phyloP scores from a whole-genome alignment of 2,888 invertebrate species.

The Drosophila nr. fundita region DNA sequence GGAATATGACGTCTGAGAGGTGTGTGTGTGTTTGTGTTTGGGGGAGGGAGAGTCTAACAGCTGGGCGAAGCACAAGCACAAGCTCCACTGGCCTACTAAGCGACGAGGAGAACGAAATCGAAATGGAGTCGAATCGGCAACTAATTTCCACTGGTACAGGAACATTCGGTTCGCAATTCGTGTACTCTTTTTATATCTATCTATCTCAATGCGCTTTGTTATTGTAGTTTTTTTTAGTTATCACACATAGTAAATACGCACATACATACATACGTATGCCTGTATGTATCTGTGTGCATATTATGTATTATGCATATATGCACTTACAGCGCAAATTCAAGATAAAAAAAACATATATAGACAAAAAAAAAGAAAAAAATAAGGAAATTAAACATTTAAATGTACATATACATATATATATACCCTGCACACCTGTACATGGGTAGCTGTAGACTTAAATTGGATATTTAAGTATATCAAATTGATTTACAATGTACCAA shows the following conservation, averaged over 20 bases:
- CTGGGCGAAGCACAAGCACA: constrained; percentile 48
- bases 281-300: background rate
- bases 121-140: constrained; percentile 46
- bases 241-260: constrained; percentile 1
- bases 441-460: constrained; percentile 1
- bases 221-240: constrained; percentile 1
- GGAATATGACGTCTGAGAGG: constrained; percentile 11
- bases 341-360: background rate
- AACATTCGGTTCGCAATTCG: constrained; percentile 40
- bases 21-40: background rate
- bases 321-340: background rate
- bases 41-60: constrained; percentile 30
- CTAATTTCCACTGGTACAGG: constrained; percentile 21
- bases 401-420: constrained; percentile 13
- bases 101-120: constrained; percentile 69
- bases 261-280: background rate
- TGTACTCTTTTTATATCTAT: constrained; percentile 18
- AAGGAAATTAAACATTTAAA: constrained; percentile 10
- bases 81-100: constrained; percentile 67
- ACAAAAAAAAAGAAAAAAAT: background rate
- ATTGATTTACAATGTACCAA: constrained; percentile 45
- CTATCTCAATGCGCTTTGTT: constrained; percentile 20
- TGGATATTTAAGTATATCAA: constrained; percentile 14
- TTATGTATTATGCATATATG: constrained; percentile 3
- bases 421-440: background rate